Evolutionary conservation across 2,888 invertebrate genomes (phyloP), one percentile per base, ranked within the genome.

Genomic region (Erebia ligea): DNA sequence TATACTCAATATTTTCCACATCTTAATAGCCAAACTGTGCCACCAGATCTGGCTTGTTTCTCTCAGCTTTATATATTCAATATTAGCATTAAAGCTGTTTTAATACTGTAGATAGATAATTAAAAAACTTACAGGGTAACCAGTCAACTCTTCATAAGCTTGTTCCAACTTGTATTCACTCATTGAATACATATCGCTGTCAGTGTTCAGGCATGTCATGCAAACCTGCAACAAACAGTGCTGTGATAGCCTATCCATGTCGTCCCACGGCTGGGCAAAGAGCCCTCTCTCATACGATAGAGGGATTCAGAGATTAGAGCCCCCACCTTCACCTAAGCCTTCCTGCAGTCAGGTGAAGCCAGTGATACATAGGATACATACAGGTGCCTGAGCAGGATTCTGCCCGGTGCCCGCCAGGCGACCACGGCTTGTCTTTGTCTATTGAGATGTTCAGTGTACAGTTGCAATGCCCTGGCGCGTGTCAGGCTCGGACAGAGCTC

Each of bases 191-290:
- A 65, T 48, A 54, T 65, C 17, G 10, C 64, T 40, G 54, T 54
- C 54, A 40, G 64, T 65, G 17, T 65, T 54, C n/a, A 65, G 54
- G 54, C 64, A 65, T 65, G 54, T 65, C n/a, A 40, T 17, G 17
- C 64, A 65, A 40, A 54, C 40, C 64, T 65, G 64, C 17, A 64
- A 64, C 45, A 62, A 50, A 42, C 40, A 17, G 40, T 40, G 17
- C 17, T 58, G 17, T n/a, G 34, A 17, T 8, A 57, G 57, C 6
- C 15, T 34, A 25, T 17, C n/a, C n/a, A 52, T 10, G 17, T 52
- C 9, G 17, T 52, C 9, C 52, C 52, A 52, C 52, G 9, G 17
- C 17, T 11, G 45, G 13, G 13, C 45, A 45, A 45, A 13, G 45
- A 34, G 45, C 45, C 45, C 4, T 13, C 45, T 45, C 45, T 45